Base-by-base conservation (phyloP, 2,797 vertebrate species). In the Onychomys arenicola region DNA sequence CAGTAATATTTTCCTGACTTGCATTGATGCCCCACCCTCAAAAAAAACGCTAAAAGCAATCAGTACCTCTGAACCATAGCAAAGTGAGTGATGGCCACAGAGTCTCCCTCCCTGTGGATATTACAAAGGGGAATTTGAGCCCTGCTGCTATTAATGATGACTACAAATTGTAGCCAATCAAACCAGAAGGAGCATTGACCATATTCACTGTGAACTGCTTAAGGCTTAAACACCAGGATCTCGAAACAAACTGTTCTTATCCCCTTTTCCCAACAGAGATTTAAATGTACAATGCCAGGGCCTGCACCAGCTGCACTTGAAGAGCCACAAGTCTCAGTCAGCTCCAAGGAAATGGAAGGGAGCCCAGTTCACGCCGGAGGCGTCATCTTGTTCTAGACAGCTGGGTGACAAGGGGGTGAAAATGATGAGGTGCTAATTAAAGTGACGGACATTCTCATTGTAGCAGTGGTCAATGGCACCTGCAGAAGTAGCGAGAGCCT, bases 381-480 rank as follows among this genome's bases (percentile, higher is more conserved):
- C 98, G 98, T 98, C 97, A 97, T 98, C 98, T 98, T 98, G 97
- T 98, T 98, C 97, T 97, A 97, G 98, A 98, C 98, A 99, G 98
- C 98, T 98, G 98, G 98, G 98, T 98, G 97, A 98, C 98, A 67
- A 98, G 98, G 98, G 98, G 98, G 98, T 98, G 98, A 98, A 98
- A 99, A 97, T 97, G 97, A 98, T 97, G 95, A 99, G 98, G 99
- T 99, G 99, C 98, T 99, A 99, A 99, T 99, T 99, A 98, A 98
- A 98, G 98, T 96, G 97, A 96, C 97, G 98, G 99, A 98, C 98
- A 98, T 96, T 98, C 97, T 98, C 97, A 40, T 97, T 57, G 96
- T 98, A 98, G 97, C 98, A 99, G 98, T 98, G 98, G 97, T 96
- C 97, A 98, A 98, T 97, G 98, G 98, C 98, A 98, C 98, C 98